Evolutionary conservation across 1,140 invertebrate species (phyloP).

Genomic region (Drepana arcuata): DNA sequence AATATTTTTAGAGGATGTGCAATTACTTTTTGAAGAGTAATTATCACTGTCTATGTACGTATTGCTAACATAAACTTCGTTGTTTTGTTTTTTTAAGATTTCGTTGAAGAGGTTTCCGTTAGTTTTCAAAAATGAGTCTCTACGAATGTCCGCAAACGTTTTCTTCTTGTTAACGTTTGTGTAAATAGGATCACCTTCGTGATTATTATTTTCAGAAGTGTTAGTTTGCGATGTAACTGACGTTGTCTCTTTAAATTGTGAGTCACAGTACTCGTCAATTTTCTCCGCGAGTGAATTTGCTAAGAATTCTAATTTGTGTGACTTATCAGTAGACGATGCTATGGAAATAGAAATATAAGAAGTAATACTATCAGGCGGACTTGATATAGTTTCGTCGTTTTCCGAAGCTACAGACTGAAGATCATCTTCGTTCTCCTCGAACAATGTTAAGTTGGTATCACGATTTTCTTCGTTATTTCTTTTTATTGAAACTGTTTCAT

Average conservation of each 20-base stretch:
- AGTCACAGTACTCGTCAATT: slow-evolving; percentile 71
- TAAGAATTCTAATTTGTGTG: slow-evolving; percentile 65
- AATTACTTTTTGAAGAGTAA: slow-evolving; percentile 39
- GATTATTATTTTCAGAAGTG: slow-evolving; percentile 27
- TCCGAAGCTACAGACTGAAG: slow-evolving; percentile 52
- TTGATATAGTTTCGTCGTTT: slow-evolving; percentile 60
- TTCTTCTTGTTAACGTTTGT: slow-evolving; percentile 56
- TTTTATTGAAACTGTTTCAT: slow-evolving; percentile 32
- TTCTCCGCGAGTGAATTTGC: slow-evolving; percentile 69
- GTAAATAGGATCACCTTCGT: slow-evolving; percentile 45
- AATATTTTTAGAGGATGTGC: slow-evolving; percentile 61
- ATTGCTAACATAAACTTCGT: slow-evolving; percentile 45
- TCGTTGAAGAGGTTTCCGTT: slow-evolving; percentile 32
- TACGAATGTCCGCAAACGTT: slow-evolving; percentile 54
- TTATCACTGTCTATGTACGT: slow-evolving; percentile 47
- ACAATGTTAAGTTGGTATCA: no score
- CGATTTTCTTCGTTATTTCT: no score
- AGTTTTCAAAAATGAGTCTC: slow-evolving; percentile 42
- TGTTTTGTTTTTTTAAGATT: slow-evolving; percentile 27
- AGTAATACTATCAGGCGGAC: slow-evolving; percentile 63
- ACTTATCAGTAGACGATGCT: slow-evolving; percentile 60
- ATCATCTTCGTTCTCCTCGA: slow-evolving; percentile 31
- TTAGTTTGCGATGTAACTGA: slow-evolving; percentile 29
- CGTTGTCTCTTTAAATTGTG: slow-evolving; percentile 51
- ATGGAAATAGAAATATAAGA: slow-evolving; percentile 68